Conservation (phyloP, 2,113 vertebrate species). For the Mormyrus lacerda region DNA sequence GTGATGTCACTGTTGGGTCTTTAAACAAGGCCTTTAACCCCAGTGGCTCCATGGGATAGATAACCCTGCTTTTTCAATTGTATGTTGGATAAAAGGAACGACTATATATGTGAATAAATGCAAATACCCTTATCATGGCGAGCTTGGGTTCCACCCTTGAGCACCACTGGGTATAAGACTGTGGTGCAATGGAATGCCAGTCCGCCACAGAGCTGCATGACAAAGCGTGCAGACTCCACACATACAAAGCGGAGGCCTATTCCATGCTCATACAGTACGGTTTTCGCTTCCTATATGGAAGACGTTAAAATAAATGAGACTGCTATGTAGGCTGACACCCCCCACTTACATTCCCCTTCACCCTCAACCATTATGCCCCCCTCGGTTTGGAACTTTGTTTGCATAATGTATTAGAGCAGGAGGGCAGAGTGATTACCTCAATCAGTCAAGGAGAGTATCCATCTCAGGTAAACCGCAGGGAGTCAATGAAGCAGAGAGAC, state of each 20-base stretch:
- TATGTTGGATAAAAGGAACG: not conserved
- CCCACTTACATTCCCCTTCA: not conserved
- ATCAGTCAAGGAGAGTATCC: slow-evolving; percentile 68
- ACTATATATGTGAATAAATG: not conserved
- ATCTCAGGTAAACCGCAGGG: slow-evolving; percentile 68
- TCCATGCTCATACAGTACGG: not conserved
- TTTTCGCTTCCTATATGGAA: not conserved
- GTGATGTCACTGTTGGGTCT: not conserved
- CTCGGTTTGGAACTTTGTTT: slow-evolving; percentile 54
- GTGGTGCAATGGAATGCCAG: not conserved
- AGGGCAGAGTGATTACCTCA: slow-evolving; percentile 68
- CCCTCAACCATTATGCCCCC: slow-evolving; percentile 33
- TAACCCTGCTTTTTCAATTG: not conserved
- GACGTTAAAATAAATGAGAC: not conserved
- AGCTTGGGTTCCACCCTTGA: not conserved
- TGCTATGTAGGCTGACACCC: not conserved
- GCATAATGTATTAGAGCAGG: slow-evolving; percentile 62
- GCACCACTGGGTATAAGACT: not conserved
- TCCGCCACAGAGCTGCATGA: not conserved
- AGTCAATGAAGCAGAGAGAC: slow-evolving; percentile 66
- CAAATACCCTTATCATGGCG: not conserved
- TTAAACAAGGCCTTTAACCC: not conserved
- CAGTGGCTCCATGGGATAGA: not conserved
- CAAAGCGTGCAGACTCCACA: not conserved
- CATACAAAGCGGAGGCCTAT: not conserved